Percentiles rank a stretch among this genome's conserved stretches.
Conservation (phyloP, 2,888 invertebrate species). For the Leptopterna dolabrata region DNA sequence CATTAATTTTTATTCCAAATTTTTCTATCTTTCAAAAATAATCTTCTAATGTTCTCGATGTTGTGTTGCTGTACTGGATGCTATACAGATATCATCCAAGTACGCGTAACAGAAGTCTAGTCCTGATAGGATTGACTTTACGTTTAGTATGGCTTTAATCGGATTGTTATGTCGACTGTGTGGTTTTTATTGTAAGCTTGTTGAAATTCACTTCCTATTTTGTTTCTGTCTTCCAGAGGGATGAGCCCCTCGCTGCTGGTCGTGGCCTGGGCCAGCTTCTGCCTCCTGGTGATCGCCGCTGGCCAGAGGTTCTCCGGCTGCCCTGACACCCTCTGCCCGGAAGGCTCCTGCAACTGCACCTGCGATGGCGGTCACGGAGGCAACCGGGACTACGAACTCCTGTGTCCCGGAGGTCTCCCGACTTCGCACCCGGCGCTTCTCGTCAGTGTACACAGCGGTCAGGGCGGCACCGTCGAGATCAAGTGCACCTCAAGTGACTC, state of each 20-base stretch:
- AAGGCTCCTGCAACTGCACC: slow-evolving; percentile 56
- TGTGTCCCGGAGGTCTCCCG: slow-evolving; percentile 49
- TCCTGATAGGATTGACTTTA: no score
- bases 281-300: not conserved
- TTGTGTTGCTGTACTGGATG: no score
- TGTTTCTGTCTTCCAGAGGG: not conserved
- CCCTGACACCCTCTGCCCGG: slow-evolving; percentile 16
- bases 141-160: no score
- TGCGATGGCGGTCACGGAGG: slow-evolving; percentile 50
- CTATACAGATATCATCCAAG: no score
- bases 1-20: no score
- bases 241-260: not conserved
- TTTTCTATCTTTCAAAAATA: no score
- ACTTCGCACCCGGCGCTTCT: slow-evolving; percentile 20
- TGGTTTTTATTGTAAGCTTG: no score
- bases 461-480: slow-evolving; percentile 52
- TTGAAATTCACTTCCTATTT: no score
- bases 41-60: no score
- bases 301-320: slow-evolving; percentile 10
- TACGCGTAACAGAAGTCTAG: no score
- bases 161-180: no score
- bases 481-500: slow-evolving; percentile 55
- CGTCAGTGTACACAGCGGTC: slow-evolving; percentile 30
- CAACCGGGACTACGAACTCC: slow-evolving; percentile 55
- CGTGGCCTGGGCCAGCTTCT: not conserved